Percentiles rank a stretch among this genome's conserved stretches.
Conservation (phyloP, 2,797 vertebrate genomes). For the Chloroceryle inda region DNA sequence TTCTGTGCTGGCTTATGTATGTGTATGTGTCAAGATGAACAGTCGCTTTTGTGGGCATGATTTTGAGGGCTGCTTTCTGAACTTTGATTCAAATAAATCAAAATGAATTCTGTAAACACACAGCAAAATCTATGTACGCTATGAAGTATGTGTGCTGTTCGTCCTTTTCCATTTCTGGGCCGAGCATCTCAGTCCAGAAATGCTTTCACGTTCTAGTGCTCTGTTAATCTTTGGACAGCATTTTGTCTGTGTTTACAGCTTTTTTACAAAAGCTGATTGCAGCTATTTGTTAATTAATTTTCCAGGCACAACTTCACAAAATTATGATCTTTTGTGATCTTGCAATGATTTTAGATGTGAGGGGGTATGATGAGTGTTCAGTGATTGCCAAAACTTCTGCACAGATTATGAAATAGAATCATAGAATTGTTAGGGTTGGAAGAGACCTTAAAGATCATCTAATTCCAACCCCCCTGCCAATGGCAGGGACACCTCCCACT, state of each 20-base stretch:
- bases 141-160: neutral
- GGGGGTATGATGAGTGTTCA: neutral
- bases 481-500: no score
- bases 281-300: neutral
- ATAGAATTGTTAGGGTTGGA: no score
- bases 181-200: neutral
- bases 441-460: no score
- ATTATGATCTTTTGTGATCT: neutral
- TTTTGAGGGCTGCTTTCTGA: slow-evolving; percentile 1
- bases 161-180: neutral
- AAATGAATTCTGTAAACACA: neutral
- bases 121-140: neutral
- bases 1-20: neutral
- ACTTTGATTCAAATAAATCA: neutral
- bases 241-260: neutral
- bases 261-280: slow-evolving; percentile 14
- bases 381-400: neutral
- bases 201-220: neutral
- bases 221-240: slow-evolving; percentile 7
- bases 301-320: neutral
- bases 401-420: neutral
- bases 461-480: no score
- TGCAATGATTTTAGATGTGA: neutral
- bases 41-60: neutral
- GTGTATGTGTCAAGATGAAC: neutral